phyloP scores from a whole-genome alignment of 2,797 vertebrate genomes.

The Helostoma temminkii region DNA sequence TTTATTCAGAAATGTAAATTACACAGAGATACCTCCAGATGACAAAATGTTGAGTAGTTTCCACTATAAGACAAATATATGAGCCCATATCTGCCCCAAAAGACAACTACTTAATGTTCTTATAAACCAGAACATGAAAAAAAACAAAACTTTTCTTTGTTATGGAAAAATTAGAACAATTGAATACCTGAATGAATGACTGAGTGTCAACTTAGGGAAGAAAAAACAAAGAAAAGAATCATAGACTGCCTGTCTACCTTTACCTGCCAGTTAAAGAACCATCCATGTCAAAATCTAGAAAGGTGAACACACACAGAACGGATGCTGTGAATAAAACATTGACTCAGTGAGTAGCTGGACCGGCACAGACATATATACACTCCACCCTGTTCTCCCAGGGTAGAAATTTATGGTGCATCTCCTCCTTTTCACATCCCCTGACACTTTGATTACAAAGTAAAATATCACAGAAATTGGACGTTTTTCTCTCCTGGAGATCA shows the following conservation, averaged over 20 bases:
- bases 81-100: too few species aligned
- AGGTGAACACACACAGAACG: conserved; percentile 38
- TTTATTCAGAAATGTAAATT: too few species aligned
- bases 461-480: conserved; percentile 71
- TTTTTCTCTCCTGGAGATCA: conserved; percentile 49
- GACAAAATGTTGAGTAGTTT: too few species aligned
- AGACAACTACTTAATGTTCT: too few species aligned
- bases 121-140: too few species aligned
- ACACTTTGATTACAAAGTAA: conserved; percentile 82
- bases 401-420: conserved; percentile 67
- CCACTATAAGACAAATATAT: too few species aligned
- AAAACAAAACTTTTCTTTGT: not conserved
- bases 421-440: conserved; percentile 51
- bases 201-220: not conserved
- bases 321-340: conserved; percentile 79
- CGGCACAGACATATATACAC: conserved; percentile 28
- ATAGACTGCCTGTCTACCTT: not conserved
- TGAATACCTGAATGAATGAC: conserved; percentile 6
- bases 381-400: conserved; percentile 45
- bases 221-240: not conserved
- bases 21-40: too few species aligned
- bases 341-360: conserved; percentile 50
- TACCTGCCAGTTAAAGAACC: conserved; percentile 18
- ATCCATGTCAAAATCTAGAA: conserved; percentile 22
- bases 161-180: not conserved